Evolutionary conservation across 1,140 invertebrate genomes (phyloP).

Genomic region (Sitobion miscanthi): DNA sequence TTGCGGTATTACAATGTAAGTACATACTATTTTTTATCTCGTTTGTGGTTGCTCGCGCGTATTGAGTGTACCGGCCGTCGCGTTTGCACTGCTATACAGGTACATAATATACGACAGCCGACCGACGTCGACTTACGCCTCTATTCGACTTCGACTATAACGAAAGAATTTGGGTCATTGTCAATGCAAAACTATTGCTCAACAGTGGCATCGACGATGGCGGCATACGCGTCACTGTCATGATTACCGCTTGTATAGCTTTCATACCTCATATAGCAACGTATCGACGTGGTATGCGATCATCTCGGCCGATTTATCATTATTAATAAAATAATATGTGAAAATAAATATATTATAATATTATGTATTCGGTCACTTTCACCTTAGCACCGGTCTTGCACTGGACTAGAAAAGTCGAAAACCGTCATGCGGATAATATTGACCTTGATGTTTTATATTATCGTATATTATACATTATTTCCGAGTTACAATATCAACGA

Average conservation of each 20-base stretch:
- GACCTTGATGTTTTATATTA: not conserved
- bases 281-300: not conserved
- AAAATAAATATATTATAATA: not conserved
- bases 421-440: not conserved
- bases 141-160: not conserved
- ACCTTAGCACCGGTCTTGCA: not conserved
- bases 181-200: constrained; percentile 47
- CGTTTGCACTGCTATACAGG: too few relatives aligned
- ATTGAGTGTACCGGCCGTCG: not conserved
- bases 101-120: not conserved
- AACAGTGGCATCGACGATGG: not conserved
- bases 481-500: not conserved
- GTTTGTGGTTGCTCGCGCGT: not conserved
- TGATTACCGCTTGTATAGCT: not conserved
- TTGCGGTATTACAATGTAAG: not conserved
- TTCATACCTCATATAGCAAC: not conserved
- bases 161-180: constrained; percentile 41
- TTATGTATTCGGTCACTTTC: not conserved
- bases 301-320: not conserved
- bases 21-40: not conserved
- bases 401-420: not conserved
- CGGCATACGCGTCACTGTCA: not conserved
- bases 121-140: not conserved
- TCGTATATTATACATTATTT: too few relatives aligned
- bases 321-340: not conserved